These are phyloP conservation scores for Folsomia candida DNA, from an alignment of 2,888 invertebrate genomes.

Conservation along the genomic window DNA sequence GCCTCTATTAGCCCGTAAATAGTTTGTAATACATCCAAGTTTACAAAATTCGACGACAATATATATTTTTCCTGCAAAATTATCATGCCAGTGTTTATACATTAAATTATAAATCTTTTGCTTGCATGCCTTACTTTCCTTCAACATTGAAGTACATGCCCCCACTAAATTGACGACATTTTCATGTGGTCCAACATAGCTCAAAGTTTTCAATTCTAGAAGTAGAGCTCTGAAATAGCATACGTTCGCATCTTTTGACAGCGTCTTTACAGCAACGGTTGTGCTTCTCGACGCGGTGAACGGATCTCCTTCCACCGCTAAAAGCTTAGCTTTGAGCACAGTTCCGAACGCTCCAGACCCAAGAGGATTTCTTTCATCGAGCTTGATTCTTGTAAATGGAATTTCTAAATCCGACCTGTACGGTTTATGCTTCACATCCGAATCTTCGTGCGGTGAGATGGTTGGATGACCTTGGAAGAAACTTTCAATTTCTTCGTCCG, in stretches of 20 bases:
- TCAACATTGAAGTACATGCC: slow-evolving; percentile 23
- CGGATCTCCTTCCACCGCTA: neutral
- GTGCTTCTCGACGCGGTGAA: neutral
- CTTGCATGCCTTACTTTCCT: slow-evolving; percentile 21
- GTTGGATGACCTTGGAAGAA: slow-evolving; percentile 36
- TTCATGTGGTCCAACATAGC: slow-evolving; percentile 30
- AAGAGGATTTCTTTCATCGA: slow-evolving; percentile 8
- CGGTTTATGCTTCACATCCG: slow-evolving; percentile 17
- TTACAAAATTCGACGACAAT: slow-evolving; percentile 42
- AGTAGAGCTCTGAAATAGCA: slow-evolving; percentile 30
- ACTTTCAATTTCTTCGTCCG: slow-evolving; percentile 40
- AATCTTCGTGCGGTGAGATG: neutral
- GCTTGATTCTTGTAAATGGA: too few species aligned
- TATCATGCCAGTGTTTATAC: too few species aligned
- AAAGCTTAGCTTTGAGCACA: slow-evolving; percentile 25
- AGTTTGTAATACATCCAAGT: slow-evolving; percentile 34
- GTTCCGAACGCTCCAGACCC: slow-evolving; percentile 33
- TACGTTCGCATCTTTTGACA: slow-evolving; percentile 26
- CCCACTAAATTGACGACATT: slow-evolving; percentile 37
- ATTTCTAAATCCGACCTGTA: slow-evolving; percentile 40
- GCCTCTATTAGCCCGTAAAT: slow-evolving; percentile 32
- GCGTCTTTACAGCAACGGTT: slow-evolving; percentile 31
- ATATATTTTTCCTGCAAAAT: slow-evolving; percentile 31
- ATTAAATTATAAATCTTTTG: too few species aligned
- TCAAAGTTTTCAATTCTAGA: slow-evolving; percentile 39